phyloP scores from a whole-genome alignment of 2,888 invertebrate genomes.

The Drosophila fungiperda region DNA sequence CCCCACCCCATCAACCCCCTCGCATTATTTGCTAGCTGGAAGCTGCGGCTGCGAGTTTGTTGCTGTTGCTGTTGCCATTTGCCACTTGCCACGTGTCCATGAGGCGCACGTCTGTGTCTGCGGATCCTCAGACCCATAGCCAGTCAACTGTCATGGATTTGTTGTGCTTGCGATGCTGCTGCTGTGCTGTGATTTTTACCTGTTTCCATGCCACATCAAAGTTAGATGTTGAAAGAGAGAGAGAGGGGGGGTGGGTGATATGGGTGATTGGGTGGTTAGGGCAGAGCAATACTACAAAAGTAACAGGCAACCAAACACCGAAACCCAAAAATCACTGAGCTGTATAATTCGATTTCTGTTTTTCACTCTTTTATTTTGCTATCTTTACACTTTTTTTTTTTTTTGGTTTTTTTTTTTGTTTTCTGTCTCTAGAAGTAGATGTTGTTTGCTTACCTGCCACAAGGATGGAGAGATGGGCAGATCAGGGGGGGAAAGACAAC shows the following conservation, averaged over 20 bases:
- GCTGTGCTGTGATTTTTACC: slow-evolving; percentile 71
- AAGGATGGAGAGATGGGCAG: slow-evolving; percentile 5
- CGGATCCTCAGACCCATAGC: slow-evolving; percentile 42
- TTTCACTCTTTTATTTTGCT: slow-evolving; percentile 72
- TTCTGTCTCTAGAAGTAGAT: slow-evolving; percentile 15
- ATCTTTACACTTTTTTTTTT: slow-evolving; percentile 4
- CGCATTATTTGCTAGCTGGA: slow-evolving; percentile 12
- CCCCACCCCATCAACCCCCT: not conserved
- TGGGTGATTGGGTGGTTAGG: not conserved
- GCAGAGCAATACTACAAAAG: slow-evolving; percentile 39
- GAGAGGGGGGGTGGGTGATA: slow-evolving; percentile 2
- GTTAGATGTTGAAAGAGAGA: not conserved
- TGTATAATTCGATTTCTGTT: slow-evolving; percentile 84
- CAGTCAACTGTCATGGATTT: slow-evolving; percentile 78
- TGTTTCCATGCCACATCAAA: slow-evolving; percentile 74
- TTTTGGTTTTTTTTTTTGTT: slow-evolving; percentile 14
- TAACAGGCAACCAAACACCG: slow-evolving; percentile 77
- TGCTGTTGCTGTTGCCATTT: slow-evolving; percentile 17
- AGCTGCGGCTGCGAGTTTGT: slow-evolving; percentile 44
- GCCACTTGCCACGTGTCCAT: slow-evolving; percentile 60
- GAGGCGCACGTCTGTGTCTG: slow-evolving; percentile 45
- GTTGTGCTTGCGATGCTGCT: slow-evolving; percentile 56
- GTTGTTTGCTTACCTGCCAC: slow-evolving; percentile 69
- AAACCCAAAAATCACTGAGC: slow-evolving; percentile 83
- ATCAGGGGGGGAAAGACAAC: slow-evolving; percentile 12